These are phyloP conservation scores for Empis stercorea DNA, from an alignment of 2,888 invertebrate species.

Conservation along the genomic window DNA sequence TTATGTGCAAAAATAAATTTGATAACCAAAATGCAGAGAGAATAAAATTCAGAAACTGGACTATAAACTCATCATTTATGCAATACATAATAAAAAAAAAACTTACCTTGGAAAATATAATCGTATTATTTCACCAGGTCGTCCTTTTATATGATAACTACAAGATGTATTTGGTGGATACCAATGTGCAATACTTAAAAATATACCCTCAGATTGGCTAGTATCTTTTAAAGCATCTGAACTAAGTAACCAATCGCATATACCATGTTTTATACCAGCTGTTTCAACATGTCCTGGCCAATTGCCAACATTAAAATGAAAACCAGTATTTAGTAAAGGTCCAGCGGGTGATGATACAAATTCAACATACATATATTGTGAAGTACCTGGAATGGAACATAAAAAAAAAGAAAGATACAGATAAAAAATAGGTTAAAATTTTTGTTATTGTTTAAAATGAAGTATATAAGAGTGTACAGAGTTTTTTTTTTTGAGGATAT, in stretches of 20 bases:
- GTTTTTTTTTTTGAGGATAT: too few species aligned
- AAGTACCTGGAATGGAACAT: constrained; percentile 45
- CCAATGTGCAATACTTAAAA: constrained; percentile 86
- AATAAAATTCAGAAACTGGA: too few species aligned
- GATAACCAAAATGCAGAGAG: too few species aligned
- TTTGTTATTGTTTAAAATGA: too few species aligned
- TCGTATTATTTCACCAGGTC: constrained; percentile 74
- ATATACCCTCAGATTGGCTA: constrained; percentile 76
- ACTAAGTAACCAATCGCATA: constrained; percentile 78
- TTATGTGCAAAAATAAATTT: too few species aligned
- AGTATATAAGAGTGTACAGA: too few species aligned
- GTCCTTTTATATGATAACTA: constrained; percentile 78
- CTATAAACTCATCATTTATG: too few species aligned
- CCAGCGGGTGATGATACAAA: constrained; percentile 83
- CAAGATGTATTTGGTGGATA: constrained; percentile 88
- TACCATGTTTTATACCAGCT: constrained; percentile 71
- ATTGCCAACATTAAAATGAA: constrained; percentile 89
- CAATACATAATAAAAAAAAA: neutral
- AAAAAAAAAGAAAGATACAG: too few species aligned
- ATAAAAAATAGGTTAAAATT: too few species aligned
- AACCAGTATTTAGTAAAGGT: constrained; percentile 80
- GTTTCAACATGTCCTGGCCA: constrained; percentile 90
- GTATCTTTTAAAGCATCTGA: constrained; percentile 66
- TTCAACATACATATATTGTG: constrained; percentile 76
- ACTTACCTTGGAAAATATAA: constrained; percentile 75